Evolutionary conservation across 1,140 invertebrate genomes (phyloP).

Genomic region (Panagrolaimus sp.): DNA sequence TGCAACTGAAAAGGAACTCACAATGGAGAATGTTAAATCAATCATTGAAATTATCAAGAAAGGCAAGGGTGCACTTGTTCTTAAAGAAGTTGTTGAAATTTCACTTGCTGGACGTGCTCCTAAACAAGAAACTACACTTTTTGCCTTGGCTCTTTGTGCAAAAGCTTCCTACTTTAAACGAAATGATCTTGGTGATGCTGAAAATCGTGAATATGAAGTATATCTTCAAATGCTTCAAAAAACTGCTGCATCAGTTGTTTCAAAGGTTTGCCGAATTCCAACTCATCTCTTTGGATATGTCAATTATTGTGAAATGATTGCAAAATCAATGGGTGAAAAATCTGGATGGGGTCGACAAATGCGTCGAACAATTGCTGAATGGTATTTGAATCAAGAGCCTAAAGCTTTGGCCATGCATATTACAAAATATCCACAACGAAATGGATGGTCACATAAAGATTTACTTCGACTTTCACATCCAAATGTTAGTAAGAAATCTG

Average conservation of each 20-base stretch:
- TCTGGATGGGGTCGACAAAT: constrained; percentile 54
- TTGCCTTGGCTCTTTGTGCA: constrained; percentile 60
- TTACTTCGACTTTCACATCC: constrained; percentile 68
- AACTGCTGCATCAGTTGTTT: constrained; percentile 32
- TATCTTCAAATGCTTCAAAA: constrained; percentile 36
- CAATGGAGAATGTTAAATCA: constrained; percentile 50
- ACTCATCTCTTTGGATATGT: constrained; percentile 61
- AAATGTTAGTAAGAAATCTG: constrained; percentile 15
- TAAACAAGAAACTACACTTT: constrained; percentile 57
- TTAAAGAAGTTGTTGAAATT: constrained; percentile 54
- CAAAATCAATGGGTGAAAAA: constrained; percentile 23
- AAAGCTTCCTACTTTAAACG: constrained; percentile 38
- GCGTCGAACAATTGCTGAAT: constrained; percentile 39
- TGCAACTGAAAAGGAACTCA: constrained; percentile 49
- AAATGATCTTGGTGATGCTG: constrained; percentile 13
- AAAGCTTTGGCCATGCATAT: constrained; percentile 66
- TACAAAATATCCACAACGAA: constrained; percentile 66
- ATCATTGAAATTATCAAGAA: constrained; percentile 55
- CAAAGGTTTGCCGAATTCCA: constrained; percentile 60
- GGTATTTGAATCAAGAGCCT: constrained; percentile 65
- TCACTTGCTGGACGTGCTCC: constrained; percentile 59
- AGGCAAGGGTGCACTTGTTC: constrained; percentile 54
- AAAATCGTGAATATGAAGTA: constrained; percentile 19
- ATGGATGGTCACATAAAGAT: constrained; percentile 70
- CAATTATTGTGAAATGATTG: constrained; percentile 50